These are phyloP conservation scores for Phoenicopterus ruber DNA, from an alignment of 2,113 vertebrate genomes.

Conservation along the genomic window DNA sequence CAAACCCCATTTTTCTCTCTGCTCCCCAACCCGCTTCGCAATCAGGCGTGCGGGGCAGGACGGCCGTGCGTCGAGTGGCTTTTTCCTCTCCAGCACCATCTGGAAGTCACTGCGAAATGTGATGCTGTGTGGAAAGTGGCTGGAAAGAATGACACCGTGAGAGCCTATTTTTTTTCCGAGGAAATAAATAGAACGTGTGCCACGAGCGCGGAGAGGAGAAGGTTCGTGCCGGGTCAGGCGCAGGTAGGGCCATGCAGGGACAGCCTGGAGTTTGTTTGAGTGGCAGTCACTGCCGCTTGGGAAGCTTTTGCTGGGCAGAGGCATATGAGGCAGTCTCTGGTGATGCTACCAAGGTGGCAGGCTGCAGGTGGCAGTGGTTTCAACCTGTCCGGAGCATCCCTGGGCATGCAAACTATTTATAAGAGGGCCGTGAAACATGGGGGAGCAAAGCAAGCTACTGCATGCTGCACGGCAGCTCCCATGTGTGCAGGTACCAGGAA, in stretches of 20 bases:
- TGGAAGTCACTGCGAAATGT: constrained; percentile 66
- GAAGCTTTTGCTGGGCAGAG: background rate
- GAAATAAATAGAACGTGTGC: constrained; percentile 66
- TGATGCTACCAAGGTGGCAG: background rate
- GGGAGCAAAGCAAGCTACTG: background rate
- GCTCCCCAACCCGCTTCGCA: background rate
- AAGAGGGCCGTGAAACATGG: background rate
- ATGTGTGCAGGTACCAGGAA: background rate
- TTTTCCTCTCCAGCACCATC: constrained; percentile 22
- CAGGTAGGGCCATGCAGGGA: constrained; percentile 57
- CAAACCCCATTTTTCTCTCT: background rate
- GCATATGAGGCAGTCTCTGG: background rate
- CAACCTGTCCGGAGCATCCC: background rate
- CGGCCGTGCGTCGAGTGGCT: background rate
- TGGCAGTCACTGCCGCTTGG: background rate
- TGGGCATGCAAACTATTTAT: background rate
- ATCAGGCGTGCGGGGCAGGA: background rate
- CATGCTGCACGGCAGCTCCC: background rate
- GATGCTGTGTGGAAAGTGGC: constrained; percentile 60
- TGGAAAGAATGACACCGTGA: constrained; percentile 73
- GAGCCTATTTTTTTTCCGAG: constrained; percentile 44
- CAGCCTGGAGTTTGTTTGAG: background rate
- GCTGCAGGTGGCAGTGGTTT: background rate
- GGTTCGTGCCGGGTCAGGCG: background rate
- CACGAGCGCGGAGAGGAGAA: background rate